Percentiles rank a stretch among this genome's conserved stretches.
Conservation (phyloP, 2,113 vertebrate genomes). For the Porphyrio hochstetteri region DNA sequence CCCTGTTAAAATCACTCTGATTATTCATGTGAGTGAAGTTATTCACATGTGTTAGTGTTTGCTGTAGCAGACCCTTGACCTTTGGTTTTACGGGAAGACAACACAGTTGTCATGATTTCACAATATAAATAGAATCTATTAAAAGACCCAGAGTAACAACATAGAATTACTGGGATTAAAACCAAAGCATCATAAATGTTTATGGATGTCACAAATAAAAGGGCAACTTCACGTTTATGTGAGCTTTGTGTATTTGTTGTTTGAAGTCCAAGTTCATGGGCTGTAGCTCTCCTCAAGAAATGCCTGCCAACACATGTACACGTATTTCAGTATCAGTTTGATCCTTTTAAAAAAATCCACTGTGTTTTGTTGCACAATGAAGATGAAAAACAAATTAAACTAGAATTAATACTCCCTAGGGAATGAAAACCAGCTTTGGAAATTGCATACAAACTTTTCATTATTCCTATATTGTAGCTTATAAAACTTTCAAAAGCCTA, state of each 20-base stretch:
- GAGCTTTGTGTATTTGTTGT: slow-evolving; percentile 18
- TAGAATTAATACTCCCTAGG: not conserved
- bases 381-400: slow-evolving; percentile 46
- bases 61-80: slow-evolving; percentile 22
- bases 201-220: slow-evolving; percentile 39
- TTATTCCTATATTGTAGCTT: not conserved
- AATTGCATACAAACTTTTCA: not conserved
- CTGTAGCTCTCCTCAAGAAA: not conserved
- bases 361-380: slow-evolving; percentile 10
- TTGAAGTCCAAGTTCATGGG: slow-evolving; percentile 20
- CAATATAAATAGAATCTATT: slow-evolving; percentile 48
- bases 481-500: slow-evolving; percentile 20
- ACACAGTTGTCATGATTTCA: slow-evolving; percentile 51
- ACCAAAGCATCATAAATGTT: slow-evolving; percentile 40
- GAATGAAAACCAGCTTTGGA: slow-evolving; percentile 16
- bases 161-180: slow-evolving; percentile 19
- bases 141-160: slow-evolving; percentile 5
- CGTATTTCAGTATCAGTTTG: slow-evolving; percentile 22
- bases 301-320: slow-evolving; percentile 2
- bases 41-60: slow-evolving; percentile 26
- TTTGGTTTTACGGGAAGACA: not conserved
- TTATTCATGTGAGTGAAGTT: slow-evolving; percentile 12
- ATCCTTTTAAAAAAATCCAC: slow-evolving; percentile 15
- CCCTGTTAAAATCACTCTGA: not conserved
- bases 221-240: slow-evolving; percentile 21